Base-by-base conservation (phyloP, 2,113 vertebrate genomes). In the Sitta europaea region DNA sequence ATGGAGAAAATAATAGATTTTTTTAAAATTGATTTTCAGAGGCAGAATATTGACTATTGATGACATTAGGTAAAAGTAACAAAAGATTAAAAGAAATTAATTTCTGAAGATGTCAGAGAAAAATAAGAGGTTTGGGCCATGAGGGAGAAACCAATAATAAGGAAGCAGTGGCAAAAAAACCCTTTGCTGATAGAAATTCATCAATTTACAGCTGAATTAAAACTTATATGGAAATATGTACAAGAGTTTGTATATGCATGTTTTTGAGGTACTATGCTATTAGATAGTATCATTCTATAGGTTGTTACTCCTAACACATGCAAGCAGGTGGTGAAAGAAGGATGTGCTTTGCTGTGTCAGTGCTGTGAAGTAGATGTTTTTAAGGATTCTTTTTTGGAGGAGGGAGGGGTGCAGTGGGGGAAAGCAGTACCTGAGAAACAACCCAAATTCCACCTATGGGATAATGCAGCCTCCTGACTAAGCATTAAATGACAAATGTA, bases 151-250 rank as follows among this genome's bases (percentile, higher is more conserved):
- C 21, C 70, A 89, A 36, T 25, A 74, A 74, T 86, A 83, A 83
- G 4, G 10, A 54, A 82, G 35, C 12, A n/a, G 36, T 40, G 3
- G 3, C 36, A 40, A 82, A 85, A 59, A n/a, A 63, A 40, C 1
- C 4, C 24, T 43, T 78, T 89, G 40, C 53, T 82, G 31, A 20
- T 88, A 58, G 40, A 66, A 62, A 71, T 76, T 72, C 9, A 62
- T n/a, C 38, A 78, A 13, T 65, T 94, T 51, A 68, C 17, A 4
- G 19, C 73, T 38, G 48, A 77, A 66, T 54, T 54, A 55, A 23
- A 72, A 42, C 2, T 31, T 16, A 7, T 2, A 29, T 24, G 25
- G 9, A 59, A 61, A 61, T 28, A 29, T 1, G 0, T 31, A 5
- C 24, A 25, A 31, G 70, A 86, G 33, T 76, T 66, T 51, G 33